Conservation (phyloP, 2,113 vertebrate genomes). For the Tenebrosternarchus preto region DNA sequence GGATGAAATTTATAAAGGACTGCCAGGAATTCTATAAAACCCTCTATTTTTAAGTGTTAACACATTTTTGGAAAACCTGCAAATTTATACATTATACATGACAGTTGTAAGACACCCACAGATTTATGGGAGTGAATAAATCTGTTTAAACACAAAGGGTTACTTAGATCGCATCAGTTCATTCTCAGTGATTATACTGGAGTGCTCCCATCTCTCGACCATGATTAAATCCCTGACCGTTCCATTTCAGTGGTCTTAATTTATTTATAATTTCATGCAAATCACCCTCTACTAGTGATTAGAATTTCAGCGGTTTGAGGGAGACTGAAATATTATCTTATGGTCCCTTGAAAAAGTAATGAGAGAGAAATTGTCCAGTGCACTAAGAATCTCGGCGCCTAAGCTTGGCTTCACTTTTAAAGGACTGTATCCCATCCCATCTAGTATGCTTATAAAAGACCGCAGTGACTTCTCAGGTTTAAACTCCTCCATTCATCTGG, state of each 20-base stretch:
- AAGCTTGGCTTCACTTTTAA: constrained; percentile 18
- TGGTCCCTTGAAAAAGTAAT: constrained; percentile 32
- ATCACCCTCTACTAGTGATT: constrained; percentile 28
- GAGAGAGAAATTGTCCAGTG: constrained; percentile 16
- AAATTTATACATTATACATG: neutral
- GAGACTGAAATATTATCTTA: constrained; percentile 24
- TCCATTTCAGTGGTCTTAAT: constrained; percentile 33
- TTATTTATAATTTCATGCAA: constrained; percentile 46
- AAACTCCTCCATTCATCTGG: neutral
- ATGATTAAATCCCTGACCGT: constrained; percentile 22
- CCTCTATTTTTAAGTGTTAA: neutral
- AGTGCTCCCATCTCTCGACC: neutral
- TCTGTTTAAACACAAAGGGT: neutral
- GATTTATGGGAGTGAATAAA: neutral
- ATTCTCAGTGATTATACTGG: constrained; percentile 23
- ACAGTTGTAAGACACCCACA: neutral
- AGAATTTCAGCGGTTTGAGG: constrained; percentile 36
- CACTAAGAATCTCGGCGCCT: constrained; percentile 12
- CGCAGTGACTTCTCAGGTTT: constrained; percentile 1
- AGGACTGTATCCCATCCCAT: neutral
- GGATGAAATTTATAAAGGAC: neutral
- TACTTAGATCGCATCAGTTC: constrained; percentile 5
- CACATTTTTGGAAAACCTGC: neutral
- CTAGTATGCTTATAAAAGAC: constrained; percentile 16
- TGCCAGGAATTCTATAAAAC: neutral